phyloP scores from a whole-genome alignment of 2,797 vertebrate genomes.

The Sitta carolinensis region DNA sequence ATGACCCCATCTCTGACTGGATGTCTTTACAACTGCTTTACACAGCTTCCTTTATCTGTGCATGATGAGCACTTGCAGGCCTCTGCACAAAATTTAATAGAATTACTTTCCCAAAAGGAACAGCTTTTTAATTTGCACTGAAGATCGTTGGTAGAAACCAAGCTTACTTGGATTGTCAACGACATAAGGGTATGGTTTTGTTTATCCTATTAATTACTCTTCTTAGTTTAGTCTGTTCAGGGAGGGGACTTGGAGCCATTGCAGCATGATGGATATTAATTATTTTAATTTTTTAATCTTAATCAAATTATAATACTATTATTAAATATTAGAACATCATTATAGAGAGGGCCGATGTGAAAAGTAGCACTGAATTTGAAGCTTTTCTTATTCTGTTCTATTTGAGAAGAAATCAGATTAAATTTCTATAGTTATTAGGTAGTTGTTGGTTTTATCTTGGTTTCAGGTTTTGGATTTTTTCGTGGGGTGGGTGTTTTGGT shows the following conservation, averaged over 20 bases:
- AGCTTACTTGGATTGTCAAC: neutral
- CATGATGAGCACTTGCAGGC: neutral
- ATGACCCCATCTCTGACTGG: neutral
- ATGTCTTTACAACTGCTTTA: neutral
- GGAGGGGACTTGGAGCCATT: neutral
- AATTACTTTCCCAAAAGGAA: slow-evolving; percentile 41
- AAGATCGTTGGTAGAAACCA: slow-evolving; percentile 1
- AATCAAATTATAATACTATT: neutral
- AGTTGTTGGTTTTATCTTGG: neutral
- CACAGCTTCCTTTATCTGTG: neutral
- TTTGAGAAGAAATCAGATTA: neutral
- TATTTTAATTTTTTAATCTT: neutral
- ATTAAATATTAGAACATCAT: neutral
- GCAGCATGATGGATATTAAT: neutral
- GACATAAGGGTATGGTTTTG: neutral
- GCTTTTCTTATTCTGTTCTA: neutral
- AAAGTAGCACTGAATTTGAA: neutral
- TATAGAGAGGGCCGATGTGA: neutral
- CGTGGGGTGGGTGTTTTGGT: fast-evolving
- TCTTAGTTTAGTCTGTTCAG: neutral
- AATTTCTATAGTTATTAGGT: neutral
- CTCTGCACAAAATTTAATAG: slow-evolving; percentile 42
- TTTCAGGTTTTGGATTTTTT: neutral
- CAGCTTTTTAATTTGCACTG: neutral
- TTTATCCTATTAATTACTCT: neutral